Base-by-base conservation (phyloP, 2,888 invertebrate species). In the Candidula unifasciata region DNA sequence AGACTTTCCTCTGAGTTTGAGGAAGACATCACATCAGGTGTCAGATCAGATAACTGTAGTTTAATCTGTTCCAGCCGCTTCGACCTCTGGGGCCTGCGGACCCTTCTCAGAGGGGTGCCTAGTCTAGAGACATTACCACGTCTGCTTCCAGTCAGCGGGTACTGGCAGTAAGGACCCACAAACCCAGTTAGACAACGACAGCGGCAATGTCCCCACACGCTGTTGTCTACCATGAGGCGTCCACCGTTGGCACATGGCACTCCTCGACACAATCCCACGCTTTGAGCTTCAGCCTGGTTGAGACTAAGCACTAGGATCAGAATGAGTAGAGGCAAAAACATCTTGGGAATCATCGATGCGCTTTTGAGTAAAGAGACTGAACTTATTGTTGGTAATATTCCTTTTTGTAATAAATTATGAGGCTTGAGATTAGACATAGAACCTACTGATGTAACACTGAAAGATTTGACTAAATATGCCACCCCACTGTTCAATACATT, bases 241-340 rank as follows among this genome's bases (percentile, higher is more conserved):
- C 84, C 84, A 8, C 84, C 84, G 13, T 84, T 84, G 16, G 84
- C 84, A n/a, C 84, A 84, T 13, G 80, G 80, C n/a, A 84, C 52
- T 52, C 84, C 84, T 16, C 71, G 57, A 37, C 84, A 84, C 0
- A 84, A 37, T 5, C 84, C 84, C 21, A 35, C 6, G 35, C 74
- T 80, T 54, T 54, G 27, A 6, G 79, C 60, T 52, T 73, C 35
- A 18, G 35, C 54, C 13, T 44, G 83, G 54, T 35, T 30, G 8
- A 52, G 24, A n/a, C 24, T 24, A 24, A 77, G 30, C 16, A 54
- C 27, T 5, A 82, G 33, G 1, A 18, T 30, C 21, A 82, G 27
- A 0, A 82, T 16, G 44, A 74, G 44, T 1, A 82, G 16, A 21
- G 24, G 33, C 44, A 35, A 16, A 10, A 68, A 10, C 3, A 27